A percentile compares a stretch with the other conserved stretches of the same genome.
phyloP scores from a whole-genome alignment of 2,797 vertebrate species.

The Momotus momota region DNA sequence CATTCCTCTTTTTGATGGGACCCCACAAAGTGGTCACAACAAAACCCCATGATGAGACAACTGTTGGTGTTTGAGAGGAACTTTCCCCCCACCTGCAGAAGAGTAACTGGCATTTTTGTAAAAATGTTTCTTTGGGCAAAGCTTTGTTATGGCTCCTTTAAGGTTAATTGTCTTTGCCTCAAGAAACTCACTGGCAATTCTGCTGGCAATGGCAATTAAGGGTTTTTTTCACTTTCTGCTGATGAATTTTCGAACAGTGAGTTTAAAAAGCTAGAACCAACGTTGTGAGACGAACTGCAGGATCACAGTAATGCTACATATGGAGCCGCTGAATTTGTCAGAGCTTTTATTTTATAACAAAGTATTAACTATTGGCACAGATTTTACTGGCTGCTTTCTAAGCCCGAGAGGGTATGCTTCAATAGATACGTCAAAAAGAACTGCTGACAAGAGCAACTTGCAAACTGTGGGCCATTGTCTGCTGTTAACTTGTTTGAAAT shows the following conservation, averaged over 20 bases:
- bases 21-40: neutral
- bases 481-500: constrained; percentile 55
- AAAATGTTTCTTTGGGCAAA: neutral
- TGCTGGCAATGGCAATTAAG: too few species aligned
- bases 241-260: neutral
- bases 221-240: neutral
- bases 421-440: constrained; percentile 67
- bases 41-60: neutral
- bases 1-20: neutral
- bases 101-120: neutral
- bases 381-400: constrained; percentile 30
- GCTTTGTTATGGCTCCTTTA: neutral
- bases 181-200: neutral
- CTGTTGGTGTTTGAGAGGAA: neutral
- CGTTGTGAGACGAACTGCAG: neutral
- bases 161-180: neutral
- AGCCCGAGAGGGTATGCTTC: constrained; percentile 50
- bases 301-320: neutral
- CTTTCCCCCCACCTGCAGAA: neutral
- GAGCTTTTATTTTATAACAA: constrained; percentile 28
- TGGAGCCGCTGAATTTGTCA: neutral
- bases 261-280: neutral
- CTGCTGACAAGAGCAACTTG: constrained; percentile 66
- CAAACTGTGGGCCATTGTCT: constrained; percentile 60
- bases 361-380: constrained; percentile 43